A percentile compares a stretch with the other conserved stretches of the same genome.
phyloP scores from a whole-genome alignment of 2,113 vertebrate species.

The Ammospiza caudacuta region DNA sequence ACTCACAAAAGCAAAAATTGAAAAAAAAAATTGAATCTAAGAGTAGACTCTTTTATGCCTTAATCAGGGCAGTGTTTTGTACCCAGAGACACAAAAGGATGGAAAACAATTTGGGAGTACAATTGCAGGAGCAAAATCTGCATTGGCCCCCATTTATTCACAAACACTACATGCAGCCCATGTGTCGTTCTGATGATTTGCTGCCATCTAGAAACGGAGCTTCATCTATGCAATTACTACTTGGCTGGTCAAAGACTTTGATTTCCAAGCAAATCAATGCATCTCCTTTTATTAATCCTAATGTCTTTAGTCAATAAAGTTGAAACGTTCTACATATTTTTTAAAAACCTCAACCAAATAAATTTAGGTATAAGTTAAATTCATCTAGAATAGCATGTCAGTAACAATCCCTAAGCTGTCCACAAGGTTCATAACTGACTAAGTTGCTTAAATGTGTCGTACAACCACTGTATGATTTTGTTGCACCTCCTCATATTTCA shows the following conservation, averaged over 20 bases:
- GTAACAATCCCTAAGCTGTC: not conserved
- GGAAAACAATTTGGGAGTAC: not conserved
- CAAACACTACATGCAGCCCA: not conserved
- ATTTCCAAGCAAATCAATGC: not conserved
- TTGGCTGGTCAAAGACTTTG: not conserved
- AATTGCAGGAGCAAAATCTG: not conserved
- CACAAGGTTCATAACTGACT: no score
- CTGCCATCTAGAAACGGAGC: not conserved
- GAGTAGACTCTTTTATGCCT: not conserved
- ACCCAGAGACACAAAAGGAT: not conserved
- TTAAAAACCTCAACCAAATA: not conserved
- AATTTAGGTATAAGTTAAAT: not conserved
- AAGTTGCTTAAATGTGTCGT: not conserved
- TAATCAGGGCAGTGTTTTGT: not conserved
- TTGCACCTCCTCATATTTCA: not conserved
- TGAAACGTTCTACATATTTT: not conserved
- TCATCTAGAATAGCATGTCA: not conserved
- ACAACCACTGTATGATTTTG: not conserved
- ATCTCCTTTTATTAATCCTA: not conserved
- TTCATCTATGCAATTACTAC: fast-evolving
- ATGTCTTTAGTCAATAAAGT: not conserved
- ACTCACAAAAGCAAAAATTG: not conserved
- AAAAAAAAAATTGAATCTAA: not conserved
- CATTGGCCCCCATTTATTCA: not conserved
- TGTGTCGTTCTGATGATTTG: not conserved